Base-by-base conservation (phyloP, 2,888 invertebrate genomes). In the Mylabris sibirica region DNA sequence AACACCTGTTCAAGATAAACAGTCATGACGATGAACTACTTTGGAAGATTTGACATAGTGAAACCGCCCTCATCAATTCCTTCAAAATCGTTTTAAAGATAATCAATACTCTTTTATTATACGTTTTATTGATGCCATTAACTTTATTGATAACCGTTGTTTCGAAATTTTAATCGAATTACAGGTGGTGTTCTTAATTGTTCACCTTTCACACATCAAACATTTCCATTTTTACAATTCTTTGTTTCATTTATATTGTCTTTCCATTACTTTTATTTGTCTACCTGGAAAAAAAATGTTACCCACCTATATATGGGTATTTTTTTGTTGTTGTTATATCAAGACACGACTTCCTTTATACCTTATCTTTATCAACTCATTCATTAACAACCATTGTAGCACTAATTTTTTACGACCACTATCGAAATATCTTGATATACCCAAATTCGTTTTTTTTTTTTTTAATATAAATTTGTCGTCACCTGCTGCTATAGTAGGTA, bases 371-470 rank as follows among this genome's bases (percentile, higher is more conserved):
- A 66, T 60, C 63, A 64, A 64, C 57, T 64, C 69, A 69, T 66
- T 69, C 63, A 69, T 69, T 69, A 69, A 66, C 63, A 64, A 64
- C 63, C 66, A 66, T 69, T 69, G 69, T 66, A 66, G 69, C 66
- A 69, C 69, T 69, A 69, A 69, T 69, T 69, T 53, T 69, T 69
- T 69, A 69, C 66, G 69, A 69, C 63, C 63, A 63, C 66, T 69
- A 69, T 69, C 69, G 69, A 69, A 66, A 61, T 63, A 69, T 69
- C 69, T 44, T 64, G 69, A 66, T 60, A 66, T 11, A 24, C 22
- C 22, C 53, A 24, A 24, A 53, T 12, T 53, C 53, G 53, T 22
- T 53, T 49, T 44, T 26, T 26, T 26, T 30, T 30, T 30, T 30
- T 30, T 6, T 5, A n/a, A 53, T 24, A 53, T 22, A 20, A 22